Evolutionary conservation across 2,797 vertebrate genomes (phyloP).

Genomic region (Pangasius djambal): DNA sequence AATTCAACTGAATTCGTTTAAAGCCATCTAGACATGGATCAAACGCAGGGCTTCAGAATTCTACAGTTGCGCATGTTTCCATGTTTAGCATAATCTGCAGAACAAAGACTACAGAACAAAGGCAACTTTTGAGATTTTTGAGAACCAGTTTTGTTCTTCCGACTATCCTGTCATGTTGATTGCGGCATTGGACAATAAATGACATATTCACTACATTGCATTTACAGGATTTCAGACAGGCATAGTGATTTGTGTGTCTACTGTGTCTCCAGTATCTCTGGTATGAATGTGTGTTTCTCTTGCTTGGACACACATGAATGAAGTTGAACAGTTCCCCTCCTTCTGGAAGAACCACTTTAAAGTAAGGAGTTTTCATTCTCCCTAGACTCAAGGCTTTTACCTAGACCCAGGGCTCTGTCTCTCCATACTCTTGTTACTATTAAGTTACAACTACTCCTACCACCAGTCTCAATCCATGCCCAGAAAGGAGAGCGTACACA

Average conservation of each 20-base stretch:
- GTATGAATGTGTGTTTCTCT: not conserved
- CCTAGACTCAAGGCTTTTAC: not conserved
- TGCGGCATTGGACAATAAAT: not conserved
- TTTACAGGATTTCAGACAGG: not conserved
- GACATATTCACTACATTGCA: not conserved
- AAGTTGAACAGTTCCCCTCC: conserved; percentile 6
- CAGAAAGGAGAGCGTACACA: not conserved
- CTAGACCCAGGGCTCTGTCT: not conserved
- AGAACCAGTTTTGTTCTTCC: not conserved
- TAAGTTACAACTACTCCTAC: not conserved
- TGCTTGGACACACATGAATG: not conserved
- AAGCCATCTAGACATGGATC: not conserved
- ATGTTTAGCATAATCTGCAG: not conserved
- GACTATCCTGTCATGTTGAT: not conserved
- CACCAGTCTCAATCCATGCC: not conserved
- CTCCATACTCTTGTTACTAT: not conserved
- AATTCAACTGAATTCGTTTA: not conserved
- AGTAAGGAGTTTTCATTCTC: not conserved
- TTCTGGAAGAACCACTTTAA: not conserved
- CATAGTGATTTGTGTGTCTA: not conserved
- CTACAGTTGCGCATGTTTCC: not conserved
- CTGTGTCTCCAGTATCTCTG: not conserved
- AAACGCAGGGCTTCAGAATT: not conserved
- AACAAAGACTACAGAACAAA: not conserved
- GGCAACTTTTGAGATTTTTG: not conserved